Evolutionary conservation across 2,888 invertebrate genomes (phyloP).

Genomic region (Tetramorium bicarinatum): DNA sequence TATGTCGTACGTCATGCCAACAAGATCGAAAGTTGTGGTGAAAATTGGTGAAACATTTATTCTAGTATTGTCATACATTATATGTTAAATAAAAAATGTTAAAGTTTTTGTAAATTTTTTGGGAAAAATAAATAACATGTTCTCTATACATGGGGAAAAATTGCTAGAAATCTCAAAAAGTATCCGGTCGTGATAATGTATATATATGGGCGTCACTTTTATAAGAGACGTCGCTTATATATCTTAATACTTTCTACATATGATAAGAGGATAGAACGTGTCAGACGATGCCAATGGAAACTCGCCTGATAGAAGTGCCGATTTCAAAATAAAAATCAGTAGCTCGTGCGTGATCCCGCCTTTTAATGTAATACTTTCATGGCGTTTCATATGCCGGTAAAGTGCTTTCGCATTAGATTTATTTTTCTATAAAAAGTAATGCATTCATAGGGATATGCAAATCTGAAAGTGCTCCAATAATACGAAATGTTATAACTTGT

Average conservation of each 20-base stretch:
- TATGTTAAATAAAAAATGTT: background rate
- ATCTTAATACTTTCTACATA: background rate
- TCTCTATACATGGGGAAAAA: background rate
- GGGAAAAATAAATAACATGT: background rate
- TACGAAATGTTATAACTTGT: background rate
- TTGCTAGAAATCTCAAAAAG: background rate
- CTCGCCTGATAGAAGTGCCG: constrained; percentile 26
- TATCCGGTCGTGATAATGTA: background rate
- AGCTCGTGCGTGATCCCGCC: constrained; percentile 54
- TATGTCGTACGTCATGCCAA: background rate
- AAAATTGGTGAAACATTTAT: background rate
- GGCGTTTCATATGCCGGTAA: constrained; percentile 20
- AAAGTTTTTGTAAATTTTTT: background rate
- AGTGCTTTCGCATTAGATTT: background rate
- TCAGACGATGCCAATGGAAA: constrained; percentile 23
- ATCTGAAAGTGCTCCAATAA: background rate
- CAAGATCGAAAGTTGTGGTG: background rate
- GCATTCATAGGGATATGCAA: background rate
- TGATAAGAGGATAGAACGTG: constrained; percentile 30
- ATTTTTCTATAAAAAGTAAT: constrained; percentile 5
- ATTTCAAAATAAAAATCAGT: constrained; percentile 61
- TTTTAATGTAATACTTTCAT: constrained; percentile 64
- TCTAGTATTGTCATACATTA: background rate
- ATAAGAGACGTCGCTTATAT: background rate
- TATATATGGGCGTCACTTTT: background rate